Evolutionary conservation across 2,888 invertebrate species (phyloP).

Genomic region (Dermolepida albohirtum): DNA sequence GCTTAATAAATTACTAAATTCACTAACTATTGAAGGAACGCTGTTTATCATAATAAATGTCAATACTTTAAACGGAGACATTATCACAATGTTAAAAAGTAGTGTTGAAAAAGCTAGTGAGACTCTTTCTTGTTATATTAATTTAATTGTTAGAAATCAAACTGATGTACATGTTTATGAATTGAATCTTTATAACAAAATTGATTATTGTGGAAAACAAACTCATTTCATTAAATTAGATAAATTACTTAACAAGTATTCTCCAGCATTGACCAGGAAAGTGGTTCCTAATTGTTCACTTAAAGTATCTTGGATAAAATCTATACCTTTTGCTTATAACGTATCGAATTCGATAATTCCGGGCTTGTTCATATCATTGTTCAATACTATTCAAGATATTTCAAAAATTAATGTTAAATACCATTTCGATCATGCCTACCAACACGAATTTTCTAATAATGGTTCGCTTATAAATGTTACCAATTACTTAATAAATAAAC

Average conservation of each 20-base stretch:
- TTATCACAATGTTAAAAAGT: no score
- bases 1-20: no score
- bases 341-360: not conserved
- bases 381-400: conserved; percentile 16
- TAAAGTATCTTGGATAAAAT: conserved; percentile 29
- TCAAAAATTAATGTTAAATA: conserved; percentile 24
- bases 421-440: conserved; percentile 17
- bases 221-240: not conserved
- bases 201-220: conserved; percentile 4
- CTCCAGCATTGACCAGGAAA: not conserved
- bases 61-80: no score
- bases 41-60: no score
- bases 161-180: not conserved
- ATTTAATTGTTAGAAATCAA: conserved; percentile 1
- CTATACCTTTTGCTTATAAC: conserved; percentile 35
- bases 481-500: conserved; percentile 4
- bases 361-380: conserved; percentile 33
- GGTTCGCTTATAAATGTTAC: conserved; percentile 28
- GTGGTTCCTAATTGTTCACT: conserved; percentile 20
- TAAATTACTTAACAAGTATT: conserved; percentile 9
- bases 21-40: no score
- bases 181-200: conserved; percentile 7
- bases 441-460: conserved; percentile 36
- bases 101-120: no score
- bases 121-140: not conserved